Evolutionary conservation across 2,888 invertebrate genomes (phyloP).

Genomic region (Eupithecia centaureata): DNA sequence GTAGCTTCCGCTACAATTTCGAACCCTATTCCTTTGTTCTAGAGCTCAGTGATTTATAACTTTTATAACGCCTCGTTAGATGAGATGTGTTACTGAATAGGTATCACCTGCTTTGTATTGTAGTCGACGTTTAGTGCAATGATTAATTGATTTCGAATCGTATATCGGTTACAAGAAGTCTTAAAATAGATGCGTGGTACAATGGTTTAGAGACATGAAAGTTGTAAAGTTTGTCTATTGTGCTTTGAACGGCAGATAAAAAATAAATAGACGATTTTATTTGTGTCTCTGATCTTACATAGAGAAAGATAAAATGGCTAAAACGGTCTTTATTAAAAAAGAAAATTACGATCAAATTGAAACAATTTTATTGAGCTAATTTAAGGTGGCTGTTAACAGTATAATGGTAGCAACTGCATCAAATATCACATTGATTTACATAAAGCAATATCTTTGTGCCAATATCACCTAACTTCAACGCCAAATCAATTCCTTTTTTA

Average conservation of each 20-base stretch:
- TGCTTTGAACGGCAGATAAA: constrained; percentile 8
- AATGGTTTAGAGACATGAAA: constrained; percentile 20
- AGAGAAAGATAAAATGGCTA: too few relatives aligned
- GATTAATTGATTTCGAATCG: constrained; percentile 38
- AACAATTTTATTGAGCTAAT: too few relatives aligned
- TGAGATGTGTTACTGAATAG: constrained; percentile 50
- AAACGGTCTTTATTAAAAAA: too few relatives aligned
- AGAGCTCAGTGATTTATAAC: constrained; percentile 13
- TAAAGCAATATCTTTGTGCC: too few relatives aligned
- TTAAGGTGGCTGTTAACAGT: too few relatives aligned
- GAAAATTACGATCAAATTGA: too few relatives aligned
- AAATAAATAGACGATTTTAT: constrained; percentile 2
- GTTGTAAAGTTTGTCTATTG: constrained; percentile 20
- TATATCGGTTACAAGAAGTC: constrained; percentile 13
- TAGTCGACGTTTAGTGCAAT: constrained; percentile 48
- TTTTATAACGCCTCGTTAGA: constrained; percentile 31
- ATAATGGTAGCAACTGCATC: too few relatives aligned
- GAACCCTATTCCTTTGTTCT: constrained; percentile 18
- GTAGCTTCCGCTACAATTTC: background rate
- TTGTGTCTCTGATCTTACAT: background rate
- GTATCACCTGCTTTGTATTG: constrained; percentile 59
- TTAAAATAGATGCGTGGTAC: constrained; percentile 25
- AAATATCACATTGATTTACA: too few relatives aligned
- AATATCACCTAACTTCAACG: background rate
- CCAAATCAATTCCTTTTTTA: background rate